Evolutionary conservation across 2,888 invertebrate genomes (phyloP).

Genomic region (Hofmannophila pseudospretella): DNA sequence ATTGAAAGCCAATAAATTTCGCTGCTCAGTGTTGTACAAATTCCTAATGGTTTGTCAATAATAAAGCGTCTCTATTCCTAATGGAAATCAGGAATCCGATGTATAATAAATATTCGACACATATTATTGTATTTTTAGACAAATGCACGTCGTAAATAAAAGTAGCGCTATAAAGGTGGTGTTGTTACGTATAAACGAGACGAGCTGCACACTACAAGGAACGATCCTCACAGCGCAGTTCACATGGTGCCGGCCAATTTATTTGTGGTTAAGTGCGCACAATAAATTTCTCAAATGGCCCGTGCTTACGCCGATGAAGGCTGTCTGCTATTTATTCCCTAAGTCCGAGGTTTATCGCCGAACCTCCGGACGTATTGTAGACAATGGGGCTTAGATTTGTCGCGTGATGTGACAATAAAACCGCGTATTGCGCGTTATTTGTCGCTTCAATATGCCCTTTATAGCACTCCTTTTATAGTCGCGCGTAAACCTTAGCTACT

Average conservation of each 20-base stretch:
- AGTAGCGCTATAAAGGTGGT: slow-evolving; percentile 17
- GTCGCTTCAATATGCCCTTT: slow-evolving; percentile 43
- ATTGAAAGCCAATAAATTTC: slow-evolving; percentile 4
- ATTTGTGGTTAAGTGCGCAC: slow-evolving; percentile 75
- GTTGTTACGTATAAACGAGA: slow-evolving; percentile 31
- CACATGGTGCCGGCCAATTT: slow-evolving; percentile 66
- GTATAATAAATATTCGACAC: no score
- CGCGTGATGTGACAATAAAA: slow-evolving; percentile 52
- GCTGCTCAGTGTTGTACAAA: neutral
- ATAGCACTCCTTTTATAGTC: slow-evolving; percentile 35
- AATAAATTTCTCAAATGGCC: slow-evolving; percentile 75
- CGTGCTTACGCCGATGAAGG: slow-evolving; percentile 64
- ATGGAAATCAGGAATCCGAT: slow-evolving; percentile 3
- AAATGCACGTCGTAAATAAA: slow-evolving; percentile 16
- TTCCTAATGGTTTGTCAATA: slow-evolving; percentile 5
- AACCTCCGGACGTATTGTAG: slow-evolving; percentile 52
- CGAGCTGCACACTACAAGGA: slow-evolving; percentile 35
- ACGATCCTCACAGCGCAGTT: slow-evolving; percentile 41
- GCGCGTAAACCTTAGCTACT: slow-evolving; percentile 36
- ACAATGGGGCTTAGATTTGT: slow-evolving; percentile 57
- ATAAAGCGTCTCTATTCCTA: slow-evolving; percentile 1
- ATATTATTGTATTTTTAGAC: neutral
- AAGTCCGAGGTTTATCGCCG: slow-evolving; percentile 56
- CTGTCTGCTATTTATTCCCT: slow-evolving; percentile 70
- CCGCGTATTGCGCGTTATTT: slow-evolving; percentile 42